These are phyloP conservation scores for Anoncus sp. DNA, from an alignment of 2,888 invertebrate genomes.

Conservation along the genomic window DNA sequence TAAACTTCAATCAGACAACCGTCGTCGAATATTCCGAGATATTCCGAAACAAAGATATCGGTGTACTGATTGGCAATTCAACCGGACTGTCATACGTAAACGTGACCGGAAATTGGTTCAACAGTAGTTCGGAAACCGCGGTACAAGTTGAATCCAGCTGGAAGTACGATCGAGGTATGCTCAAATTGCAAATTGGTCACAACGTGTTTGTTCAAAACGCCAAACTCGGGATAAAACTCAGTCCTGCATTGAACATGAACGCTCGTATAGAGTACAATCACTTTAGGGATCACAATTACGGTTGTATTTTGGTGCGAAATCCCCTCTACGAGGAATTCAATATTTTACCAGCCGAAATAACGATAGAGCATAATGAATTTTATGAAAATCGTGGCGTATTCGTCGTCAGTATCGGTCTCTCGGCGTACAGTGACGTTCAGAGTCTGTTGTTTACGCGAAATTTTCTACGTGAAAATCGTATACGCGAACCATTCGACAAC, in stretches of 20 bases:
- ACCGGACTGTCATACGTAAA: conserved; percentile 94
- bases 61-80: conserved; percentile 96
- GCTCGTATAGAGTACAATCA: conserved; percentile 94
- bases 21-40: conserved; percentile 95
- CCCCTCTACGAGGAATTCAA: conserved; percentile 92
- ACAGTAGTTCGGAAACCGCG: conserved; percentile 90
- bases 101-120: conserved; percentile 96
- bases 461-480: conserved; percentile 93
- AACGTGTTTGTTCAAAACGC: conserved; percentile 92
- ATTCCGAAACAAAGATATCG: conserved; percentile 93
- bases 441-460: conserved; percentile 94
- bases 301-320: conserved; percentile 94
- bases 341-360: conserved; percentile 88
- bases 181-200: conserved; percentile 92
- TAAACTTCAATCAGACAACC: conserved; percentile 93
- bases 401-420: conserved; percentile 94
- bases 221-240: conserved; percentile 90
- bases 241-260: conserved; percentile 92
- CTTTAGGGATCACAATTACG: conserved; percentile 92
- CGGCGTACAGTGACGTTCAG: conserved; percentile 94
- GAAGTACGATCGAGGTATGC: conserved; percentile 85
- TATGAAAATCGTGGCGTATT: conserved; percentile 94
- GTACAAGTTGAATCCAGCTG: conserved; percentile 94
- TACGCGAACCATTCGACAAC: conserved; percentile 93
- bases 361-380: conserved; percentile 95